phyloP scores from a whole-genome alignment of 2,888 invertebrate species.

The Mythimna loreyi region DNA sequence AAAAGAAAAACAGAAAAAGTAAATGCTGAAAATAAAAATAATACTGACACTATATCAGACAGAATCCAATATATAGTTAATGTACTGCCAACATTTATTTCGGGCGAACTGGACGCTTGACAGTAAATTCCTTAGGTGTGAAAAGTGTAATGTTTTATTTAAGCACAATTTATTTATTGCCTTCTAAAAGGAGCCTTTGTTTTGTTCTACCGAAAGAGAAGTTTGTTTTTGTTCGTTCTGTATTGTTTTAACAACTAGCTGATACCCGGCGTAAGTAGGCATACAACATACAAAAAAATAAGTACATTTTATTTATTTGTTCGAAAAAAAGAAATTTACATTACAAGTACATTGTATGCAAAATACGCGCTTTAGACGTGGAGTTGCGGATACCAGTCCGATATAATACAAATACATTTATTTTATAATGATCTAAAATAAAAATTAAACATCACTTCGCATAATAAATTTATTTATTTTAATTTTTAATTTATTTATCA shows the following conservation, averaged over 20 bases:
- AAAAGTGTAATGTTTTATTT: constrained; percentile 49
- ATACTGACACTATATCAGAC: constrained; percentile 24
- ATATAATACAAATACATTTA: no score
- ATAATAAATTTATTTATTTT: no score
- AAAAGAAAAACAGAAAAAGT: constrained; percentile 9
- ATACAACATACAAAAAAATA: no score
- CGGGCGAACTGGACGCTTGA: constrained; percentile 17
- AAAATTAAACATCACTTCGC: no score
- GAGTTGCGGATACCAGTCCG: no score
- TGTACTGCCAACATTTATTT: constrained; percentile 58
- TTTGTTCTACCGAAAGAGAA: constrained; percentile 11
- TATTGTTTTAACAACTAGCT: neutral
- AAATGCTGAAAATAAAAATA: constrained; percentile 20
- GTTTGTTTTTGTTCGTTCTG: constrained; percentile 27
- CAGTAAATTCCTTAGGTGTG: constrained; percentile 53
- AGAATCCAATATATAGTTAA: constrained; percentile 58
- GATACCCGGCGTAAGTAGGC: no score
- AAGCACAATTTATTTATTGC: constrained; percentile 47
- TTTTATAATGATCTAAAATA: no score
- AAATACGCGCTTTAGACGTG: no score
- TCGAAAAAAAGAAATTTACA: no score
- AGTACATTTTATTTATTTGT: neutral
- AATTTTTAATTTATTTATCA: no score
- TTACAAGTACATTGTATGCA: no score
- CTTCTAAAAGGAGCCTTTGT: constrained; percentile 42